Percentiles rank a stretch among this genome's conserved stretches.
Evolutionary conservation across 35 echinoderm and acorn worm genomes (phyloP).

Genomic region (Hemicentrotus pulcherrimus): DNA sequence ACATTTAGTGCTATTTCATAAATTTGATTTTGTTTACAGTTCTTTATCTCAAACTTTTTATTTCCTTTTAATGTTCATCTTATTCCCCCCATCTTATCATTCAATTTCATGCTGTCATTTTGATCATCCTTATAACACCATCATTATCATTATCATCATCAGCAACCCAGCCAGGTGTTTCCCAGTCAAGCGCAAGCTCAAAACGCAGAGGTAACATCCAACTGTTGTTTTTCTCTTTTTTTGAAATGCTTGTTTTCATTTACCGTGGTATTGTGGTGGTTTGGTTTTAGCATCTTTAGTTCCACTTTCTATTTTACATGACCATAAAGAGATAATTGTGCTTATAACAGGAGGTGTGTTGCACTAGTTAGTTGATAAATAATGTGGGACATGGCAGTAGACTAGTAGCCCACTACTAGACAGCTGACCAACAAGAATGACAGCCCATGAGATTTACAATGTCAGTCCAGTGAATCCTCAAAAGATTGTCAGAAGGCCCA

Average conservation of each 20-base stretch:
- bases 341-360: not conserved
- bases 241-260: slow-evolving; percentile 1
- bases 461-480: too few species aligned
- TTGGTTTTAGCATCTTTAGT: not conserved
- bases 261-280: not conserved
- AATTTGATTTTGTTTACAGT: not conserved
- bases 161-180: not conserved
- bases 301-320: not conserved
- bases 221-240: not conserved
- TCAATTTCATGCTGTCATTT: not conserved
- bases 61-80: not conserved
- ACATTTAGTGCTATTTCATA: too few species aligned
- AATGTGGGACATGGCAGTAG: too few species aligned
- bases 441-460: too few species aligned
- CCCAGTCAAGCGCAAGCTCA: not conserved
- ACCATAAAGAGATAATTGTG: not conserved
- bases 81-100: not conserved
- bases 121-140: not conserved
- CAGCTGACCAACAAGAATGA: too few species aligned
- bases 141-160: slow-evolving; percentile 13
- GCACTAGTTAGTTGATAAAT: too few species aligned
- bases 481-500: too few species aligned
- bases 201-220: slow-evolving; percentile 1
- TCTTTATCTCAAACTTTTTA: not conserved
- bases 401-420: too few species aligned